Percentiles rank a stretch among this genome's conserved stretches.
Conservation (phyloP, 2,888 invertebrate species). For the Spodoptera exigua region DNA sequence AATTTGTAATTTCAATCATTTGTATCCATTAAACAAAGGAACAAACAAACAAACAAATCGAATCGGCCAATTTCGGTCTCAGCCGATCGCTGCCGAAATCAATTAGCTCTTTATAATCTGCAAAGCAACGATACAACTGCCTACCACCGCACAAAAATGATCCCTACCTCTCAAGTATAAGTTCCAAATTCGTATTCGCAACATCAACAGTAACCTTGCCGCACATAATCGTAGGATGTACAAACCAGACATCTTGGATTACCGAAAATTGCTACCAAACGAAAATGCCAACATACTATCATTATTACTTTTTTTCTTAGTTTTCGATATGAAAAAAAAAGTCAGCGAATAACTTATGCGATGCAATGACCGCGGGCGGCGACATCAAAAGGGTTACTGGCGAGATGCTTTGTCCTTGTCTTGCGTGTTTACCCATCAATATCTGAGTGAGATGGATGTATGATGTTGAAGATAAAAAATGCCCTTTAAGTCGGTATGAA, state of each 20-base stretch:
- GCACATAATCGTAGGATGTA: constrained; percentile 76
- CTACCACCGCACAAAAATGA: constrained; percentile 31
- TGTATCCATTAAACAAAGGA: constrained; percentile 64
- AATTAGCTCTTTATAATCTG: constrained; percentile 82
- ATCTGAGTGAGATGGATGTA: constrained; percentile 62
- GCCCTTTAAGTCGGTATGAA: constrained; percentile 76
- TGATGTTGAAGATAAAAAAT: constrained; percentile 76
- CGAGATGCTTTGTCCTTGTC: constrained; percentile 71
- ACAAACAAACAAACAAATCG: constrained; percentile 72
- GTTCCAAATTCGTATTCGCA: neutral
- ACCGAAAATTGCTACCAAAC: constrained; percentile 82
- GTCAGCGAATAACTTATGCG: constrained; percentile 76
- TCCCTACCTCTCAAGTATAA: constrained; percentile 24
- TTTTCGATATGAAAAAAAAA: constrained; percentile 83
- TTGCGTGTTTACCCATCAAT: constrained; percentile 31
- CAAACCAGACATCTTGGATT: constrained; percentile 75
- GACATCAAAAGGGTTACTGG: constrained; percentile 82
- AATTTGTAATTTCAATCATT: constrained; percentile 61
- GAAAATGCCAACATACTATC: constrained; percentile 73
- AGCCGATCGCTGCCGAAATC: constrained; percentile 84
- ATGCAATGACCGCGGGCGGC: constrained; percentile 83
- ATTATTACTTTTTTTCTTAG: constrained; percentile 79
- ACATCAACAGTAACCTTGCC: constrained; percentile 51
- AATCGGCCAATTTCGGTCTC: constrained; percentile 75
- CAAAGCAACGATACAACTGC: constrained; percentile 45